Base-by-base conservation (phyloP, 2,888 invertebrate genomes). In the Cordilura impudica region DNA sequence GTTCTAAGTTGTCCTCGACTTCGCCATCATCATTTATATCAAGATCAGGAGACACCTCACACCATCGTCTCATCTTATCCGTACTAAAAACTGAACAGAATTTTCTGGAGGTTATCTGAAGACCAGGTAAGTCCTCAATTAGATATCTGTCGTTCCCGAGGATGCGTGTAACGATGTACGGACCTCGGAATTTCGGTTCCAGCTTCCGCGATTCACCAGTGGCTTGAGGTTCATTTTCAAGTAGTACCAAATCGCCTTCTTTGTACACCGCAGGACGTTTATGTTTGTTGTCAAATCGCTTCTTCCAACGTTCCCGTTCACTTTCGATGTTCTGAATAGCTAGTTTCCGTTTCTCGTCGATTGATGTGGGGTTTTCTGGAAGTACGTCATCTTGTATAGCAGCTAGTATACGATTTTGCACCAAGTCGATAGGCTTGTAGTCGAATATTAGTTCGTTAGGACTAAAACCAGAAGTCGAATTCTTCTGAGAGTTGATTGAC, bases 401-500 rank as follows among this genome's bases (percentile, higher is more conserved):
- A 2, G 81, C 75, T 4, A 75, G 6, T 26, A 78, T 12, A 5
- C 54, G 70, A 39, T 73, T 78, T 19, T 69, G 67, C 0, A 67
- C 29, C 10, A 70, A 7, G 21, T 83, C 77, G 2, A 58, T 43
- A 0, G 80, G 39, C 4, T n/a, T n/a, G n/a, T n/a, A n/a, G n/a
- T n/a, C n/a, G n/a, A n/a, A n/a, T n/a, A n/a, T n/a, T n/a, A n/a
- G 51, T 39, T 83, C 82, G 69, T 82, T 81, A 5, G 81, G 83
- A 10, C 63, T 74, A 16, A 75, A 79, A 1, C 75, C 60, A 63
- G 39, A 19, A 16, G 35, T 31, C 14, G 56, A 4, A 35, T 56
- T 31, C 12, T 56, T 56, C 19, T 31, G 35, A 12, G 35, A 56
- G 12, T 56, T 56, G 6, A 35, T 56, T 14, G 18, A 56, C 19